A percentile compares a stretch with the other conserved stretches of the same genome.
Evolutionary conservation across 2,888 invertebrate species (phyloP).

Genomic region (Dicyrtomina minuta): DNA sequence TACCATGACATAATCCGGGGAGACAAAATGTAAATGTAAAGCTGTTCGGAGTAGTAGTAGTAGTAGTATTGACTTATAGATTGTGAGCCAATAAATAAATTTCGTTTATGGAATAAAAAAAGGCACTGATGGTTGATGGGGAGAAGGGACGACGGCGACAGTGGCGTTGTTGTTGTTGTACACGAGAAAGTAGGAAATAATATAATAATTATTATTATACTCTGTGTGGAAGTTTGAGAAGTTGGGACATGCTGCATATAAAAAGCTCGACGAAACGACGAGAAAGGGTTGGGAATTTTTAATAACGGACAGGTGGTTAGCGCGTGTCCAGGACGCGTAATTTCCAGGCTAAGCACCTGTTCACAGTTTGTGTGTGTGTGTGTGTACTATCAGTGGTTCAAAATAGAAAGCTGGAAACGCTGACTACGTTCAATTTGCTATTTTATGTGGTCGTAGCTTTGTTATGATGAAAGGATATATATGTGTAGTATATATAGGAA

Average conservation of each 20-base stretch:
- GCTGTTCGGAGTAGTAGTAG: too few relatives aligned
- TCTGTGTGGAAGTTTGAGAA: too few relatives aligned
- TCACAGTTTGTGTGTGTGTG: neutral
- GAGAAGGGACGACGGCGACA: neutral
- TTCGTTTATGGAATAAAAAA: neutral
- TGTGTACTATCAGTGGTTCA: neutral
- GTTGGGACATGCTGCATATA: too few relatives aligned
- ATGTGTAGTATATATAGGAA: too few relatives aligned
- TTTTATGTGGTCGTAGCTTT: neutral
- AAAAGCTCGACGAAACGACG: neutral
- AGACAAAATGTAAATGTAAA: too few relatives aligned
- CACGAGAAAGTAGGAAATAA: neutral
- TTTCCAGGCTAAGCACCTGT: constrained; percentile 25
- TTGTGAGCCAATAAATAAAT: too few relatives aligned
- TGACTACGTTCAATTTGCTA: neutral
- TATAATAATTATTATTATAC: too few relatives aligned
- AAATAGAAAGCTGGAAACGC: neutral
- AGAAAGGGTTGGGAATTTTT: constrained; percentile 13
- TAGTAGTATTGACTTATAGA: too few relatives aligned
- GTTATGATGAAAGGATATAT: neutral
- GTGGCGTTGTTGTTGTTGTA: neutral
- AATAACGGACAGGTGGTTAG: constrained; percentile 35
- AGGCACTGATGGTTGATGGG: neutral
- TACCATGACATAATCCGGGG: too few relatives aligned
- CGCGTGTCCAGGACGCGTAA: constrained; percentile 31